Evolutionary conservation across 2,797 vertebrate genomes (phyloP).

Genomic region (Cheirogaleus major): DNA sequence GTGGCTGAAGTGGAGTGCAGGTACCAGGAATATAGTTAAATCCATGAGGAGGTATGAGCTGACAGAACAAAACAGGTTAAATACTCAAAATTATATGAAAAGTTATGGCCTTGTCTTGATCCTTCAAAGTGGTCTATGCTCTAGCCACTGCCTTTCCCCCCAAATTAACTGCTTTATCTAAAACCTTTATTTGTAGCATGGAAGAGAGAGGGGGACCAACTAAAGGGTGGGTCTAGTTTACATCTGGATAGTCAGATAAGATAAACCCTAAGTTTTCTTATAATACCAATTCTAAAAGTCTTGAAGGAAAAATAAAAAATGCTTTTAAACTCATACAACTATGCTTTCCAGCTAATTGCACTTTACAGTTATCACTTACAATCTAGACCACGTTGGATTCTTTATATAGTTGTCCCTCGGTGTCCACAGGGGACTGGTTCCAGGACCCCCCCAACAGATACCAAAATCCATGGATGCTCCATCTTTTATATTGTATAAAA

Average conservation of each 20-base stretch:
- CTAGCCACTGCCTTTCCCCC: neutral
- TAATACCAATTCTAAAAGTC: neutral
- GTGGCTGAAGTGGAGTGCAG: neutral
- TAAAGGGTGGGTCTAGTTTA: neutral
- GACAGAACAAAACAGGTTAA: conserved; percentile 19
- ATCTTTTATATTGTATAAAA: neutral
- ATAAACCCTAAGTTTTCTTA: neutral
- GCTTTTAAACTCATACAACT: conserved; percentile 15
- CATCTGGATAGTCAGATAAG: neutral
- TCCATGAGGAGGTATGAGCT: neutral
- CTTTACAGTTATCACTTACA: neutral
- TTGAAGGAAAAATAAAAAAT: conserved; percentile 15
- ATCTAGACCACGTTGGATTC: neutral
- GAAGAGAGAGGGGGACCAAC: neutral
- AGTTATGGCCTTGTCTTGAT: conserved; percentile 19
- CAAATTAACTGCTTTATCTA: neutral
- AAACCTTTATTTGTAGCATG: neutral
- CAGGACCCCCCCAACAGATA: neutral
- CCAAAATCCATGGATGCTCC: neutral
- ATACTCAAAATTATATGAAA: conserved; percentile 8
- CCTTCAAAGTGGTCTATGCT: neutral
- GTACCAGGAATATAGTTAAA: neutral
- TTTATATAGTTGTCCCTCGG: neutral
- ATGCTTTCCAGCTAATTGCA: neutral
- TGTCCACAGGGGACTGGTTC: neutral